Percentiles rank a stretch among this genome's conserved stretches.
These are phyloP conservation scores for Lithobates sylvaticus DNA, from an alignment of 2,797 vertebrate genomes.

Conservation along the genomic window DNA sequence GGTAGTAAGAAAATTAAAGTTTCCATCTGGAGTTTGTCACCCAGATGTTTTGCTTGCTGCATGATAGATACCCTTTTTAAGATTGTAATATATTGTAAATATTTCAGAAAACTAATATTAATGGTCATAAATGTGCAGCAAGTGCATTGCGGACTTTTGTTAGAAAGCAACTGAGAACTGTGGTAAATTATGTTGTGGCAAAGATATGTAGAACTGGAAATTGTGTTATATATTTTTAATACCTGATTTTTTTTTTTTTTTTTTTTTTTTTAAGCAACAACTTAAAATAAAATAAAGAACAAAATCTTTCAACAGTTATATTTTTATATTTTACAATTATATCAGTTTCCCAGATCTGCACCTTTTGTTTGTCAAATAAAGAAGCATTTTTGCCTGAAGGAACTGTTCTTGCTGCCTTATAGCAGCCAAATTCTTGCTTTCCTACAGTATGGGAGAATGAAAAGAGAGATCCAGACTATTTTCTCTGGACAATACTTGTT, in stretches of 20 bases:
- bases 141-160: conserved; percentile 54
- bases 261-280: conserved; percentile 71
- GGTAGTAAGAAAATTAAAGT: too few relatives aligned
- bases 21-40: not conserved
- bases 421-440: too few relatives aligned
- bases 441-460: too few relatives aligned
- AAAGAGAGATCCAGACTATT: too few relatives aligned
- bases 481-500: too few relatives aligned
- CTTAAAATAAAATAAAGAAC: conserved; percentile 78
- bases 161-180: conserved; percentile 52
- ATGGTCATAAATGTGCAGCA: conserved; percentile 59
- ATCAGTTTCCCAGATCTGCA: too few relatives aligned
- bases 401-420: too few relatives aligned
- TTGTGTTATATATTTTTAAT: conserved; percentile 78
- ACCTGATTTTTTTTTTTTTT: conserved; percentile 70
- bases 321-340: too few relatives aligned
- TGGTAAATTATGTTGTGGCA: conserved; percentile 64
- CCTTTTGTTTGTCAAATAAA: too few relatives aligned
- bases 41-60: not conserved
- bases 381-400: too few relatives aligned
- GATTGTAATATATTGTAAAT: conserved; percentile 82
- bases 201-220: conserved; percentile 72
- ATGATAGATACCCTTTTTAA: conserved; percentile 25
- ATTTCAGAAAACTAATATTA: conserved; percentile 73
- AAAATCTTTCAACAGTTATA: not conserved